Evolutionary conservation across 1,140 invertebrate species (phyloP).

Genomic region (Polypedilum pembai): DNA sequence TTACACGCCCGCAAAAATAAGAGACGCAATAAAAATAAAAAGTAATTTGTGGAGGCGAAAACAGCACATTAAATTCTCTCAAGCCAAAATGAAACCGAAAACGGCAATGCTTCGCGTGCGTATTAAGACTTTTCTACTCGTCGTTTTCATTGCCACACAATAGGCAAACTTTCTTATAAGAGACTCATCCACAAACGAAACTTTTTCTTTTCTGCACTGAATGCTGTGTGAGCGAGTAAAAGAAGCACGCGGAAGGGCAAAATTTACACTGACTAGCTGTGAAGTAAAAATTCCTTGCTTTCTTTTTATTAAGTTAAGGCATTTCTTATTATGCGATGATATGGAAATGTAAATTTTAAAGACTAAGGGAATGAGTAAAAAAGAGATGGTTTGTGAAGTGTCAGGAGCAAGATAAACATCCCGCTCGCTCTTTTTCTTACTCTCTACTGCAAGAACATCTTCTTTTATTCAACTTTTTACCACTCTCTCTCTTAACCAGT

Average conservation of each 20-base stretch:
- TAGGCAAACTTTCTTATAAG: background rate
- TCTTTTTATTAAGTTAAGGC: background rate
- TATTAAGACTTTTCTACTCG: no score
- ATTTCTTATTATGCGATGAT: constrained; percentile 15
- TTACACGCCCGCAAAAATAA: background rate
- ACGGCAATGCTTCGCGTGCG: background rate
- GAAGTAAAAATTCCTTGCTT: no score
- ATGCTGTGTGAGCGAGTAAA: background rate
- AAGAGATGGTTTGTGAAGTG: background rate
- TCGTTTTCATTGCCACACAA: no score
- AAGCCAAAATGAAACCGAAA: background rate
- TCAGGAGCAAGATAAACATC: constrained; percentile 1
- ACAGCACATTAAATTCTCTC: background rate
- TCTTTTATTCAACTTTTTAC: background rate
- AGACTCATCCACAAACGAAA: background rate
- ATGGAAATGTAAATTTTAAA: background rate
- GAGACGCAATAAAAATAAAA: background rate
- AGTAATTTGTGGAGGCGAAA: background rate
- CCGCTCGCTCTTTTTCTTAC: no score
- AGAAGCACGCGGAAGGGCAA: background rate
- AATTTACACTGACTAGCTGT: background rate
- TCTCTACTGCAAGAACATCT: background rate
- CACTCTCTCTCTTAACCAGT: constrained; percentile 4
- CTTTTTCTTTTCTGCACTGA: background rate
- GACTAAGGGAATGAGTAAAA: background rate